Conservation (phyloP, 2,888 invertebrate species). For the Oeneis ivallda region DNA sequence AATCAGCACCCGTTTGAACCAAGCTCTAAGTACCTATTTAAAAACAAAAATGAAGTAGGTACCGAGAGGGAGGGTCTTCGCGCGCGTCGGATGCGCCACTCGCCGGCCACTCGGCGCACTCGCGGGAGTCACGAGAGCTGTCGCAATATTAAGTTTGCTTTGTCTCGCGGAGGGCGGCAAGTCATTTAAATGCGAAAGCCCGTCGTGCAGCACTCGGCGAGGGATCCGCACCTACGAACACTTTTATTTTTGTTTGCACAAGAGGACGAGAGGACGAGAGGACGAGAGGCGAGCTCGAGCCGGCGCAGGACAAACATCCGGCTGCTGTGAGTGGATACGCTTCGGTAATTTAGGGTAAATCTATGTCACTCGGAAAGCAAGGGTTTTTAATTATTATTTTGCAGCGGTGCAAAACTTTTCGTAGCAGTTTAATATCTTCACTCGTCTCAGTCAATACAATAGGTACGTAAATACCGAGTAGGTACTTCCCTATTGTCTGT, state of each 20-base stretch:
- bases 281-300: constrained; percentile 29
- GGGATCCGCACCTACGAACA: constrained; percentile 24
- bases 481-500: no score
- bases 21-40: neutral
- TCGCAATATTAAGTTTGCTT: constrained; percentile 60
- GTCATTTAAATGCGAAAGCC: constrained; percentile 57
- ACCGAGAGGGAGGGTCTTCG: neutral
- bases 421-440: neutral
- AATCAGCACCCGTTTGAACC: neutral
- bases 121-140: constrained; percentile 17
- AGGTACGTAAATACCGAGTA: no score
- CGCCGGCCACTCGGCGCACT: neutral
- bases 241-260: constrained; percentile 51
- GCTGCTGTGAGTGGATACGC: neutral
- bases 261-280: constrained; percentile 6
- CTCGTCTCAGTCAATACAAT: neutral
- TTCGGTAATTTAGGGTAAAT: neutral
- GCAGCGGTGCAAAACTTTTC: neutral
- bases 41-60: neutral
- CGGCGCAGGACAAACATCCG: constrained; percentile 9
- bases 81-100: neutral
- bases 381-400: neutral
- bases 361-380: neutral
- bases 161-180: constrained; percentile 47
- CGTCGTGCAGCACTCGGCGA: constrained; percentile 30